A percentile compares a stretch with the other conserved stretches of the same genome.
phyloP scores from a whole-genome alignment of 2,113 vertebrate genomes.

The Tringa solitaria region DNA sequence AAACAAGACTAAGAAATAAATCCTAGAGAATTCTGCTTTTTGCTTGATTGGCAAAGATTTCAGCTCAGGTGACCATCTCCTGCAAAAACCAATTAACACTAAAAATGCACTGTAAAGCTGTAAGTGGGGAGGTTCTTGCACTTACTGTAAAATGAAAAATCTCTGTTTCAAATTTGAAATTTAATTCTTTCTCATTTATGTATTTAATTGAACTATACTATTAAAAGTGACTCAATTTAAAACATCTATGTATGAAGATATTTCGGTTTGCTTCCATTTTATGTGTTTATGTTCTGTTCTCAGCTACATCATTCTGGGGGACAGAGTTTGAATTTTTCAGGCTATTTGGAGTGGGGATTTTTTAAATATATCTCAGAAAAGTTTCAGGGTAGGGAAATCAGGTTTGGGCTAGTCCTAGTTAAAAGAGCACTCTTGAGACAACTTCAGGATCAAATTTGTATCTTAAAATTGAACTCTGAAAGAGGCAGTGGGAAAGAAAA shows the following conservation, averaged over 20 bases:
- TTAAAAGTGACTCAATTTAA: not conserved
- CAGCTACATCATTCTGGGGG: not conserved
- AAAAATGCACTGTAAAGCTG: not conserved
- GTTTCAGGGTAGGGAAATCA: not conserved
- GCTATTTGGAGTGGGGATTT: not conserved
- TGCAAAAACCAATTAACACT: not conserved
- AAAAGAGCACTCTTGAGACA: not conserved
- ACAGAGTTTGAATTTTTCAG: not conserved
- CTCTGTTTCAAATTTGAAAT: not conserved
- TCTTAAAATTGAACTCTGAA: not conserved
- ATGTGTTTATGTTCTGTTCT: not conserved
- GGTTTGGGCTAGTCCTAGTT: not conserved
- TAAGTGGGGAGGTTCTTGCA: not conserved
- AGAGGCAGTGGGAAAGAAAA: not conserved
- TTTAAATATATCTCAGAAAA: not conserved
- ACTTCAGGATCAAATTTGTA: not conserved
- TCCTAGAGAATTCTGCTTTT: not conserved
- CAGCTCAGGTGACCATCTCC: not conserved
- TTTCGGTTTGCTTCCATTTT: not conserved
- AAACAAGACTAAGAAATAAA: not conserved
- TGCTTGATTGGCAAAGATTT: not conserved
- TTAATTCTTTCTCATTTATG: not conserved
- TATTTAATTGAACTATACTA: not conserved
- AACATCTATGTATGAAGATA: not conserved
- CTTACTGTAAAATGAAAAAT: not conserved